These are phyloP conservation scores for Isaurus tuberculatus DNA, from an alignment of 92 coral and sea anemone genomes.

Conservation along the genomic window DNA sequence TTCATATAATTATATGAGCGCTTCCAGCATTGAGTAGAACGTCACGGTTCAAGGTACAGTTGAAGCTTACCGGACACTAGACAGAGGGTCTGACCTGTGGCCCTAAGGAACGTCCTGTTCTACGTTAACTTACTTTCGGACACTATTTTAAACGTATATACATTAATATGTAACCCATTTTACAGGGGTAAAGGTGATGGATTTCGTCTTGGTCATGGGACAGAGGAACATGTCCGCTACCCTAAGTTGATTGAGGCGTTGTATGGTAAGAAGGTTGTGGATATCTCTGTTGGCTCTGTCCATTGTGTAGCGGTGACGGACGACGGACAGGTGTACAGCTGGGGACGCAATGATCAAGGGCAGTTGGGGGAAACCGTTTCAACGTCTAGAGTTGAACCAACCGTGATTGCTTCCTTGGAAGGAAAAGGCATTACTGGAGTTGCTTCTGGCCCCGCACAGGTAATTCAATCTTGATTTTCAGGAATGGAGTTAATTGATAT, in stretches of 20 bases:
- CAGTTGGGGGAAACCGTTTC: constrained; percentile 91
- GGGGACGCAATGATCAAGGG: constrained; percentile 99
- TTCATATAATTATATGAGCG: no score
- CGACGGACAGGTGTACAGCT: constrained; percentile 92
- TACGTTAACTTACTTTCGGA: no score
- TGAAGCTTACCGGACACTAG: no score
- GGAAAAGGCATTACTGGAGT: constrained; percentile 83
- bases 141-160: no score
- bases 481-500: no score
- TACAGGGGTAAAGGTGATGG: constrained; percentile 99
- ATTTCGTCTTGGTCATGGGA: constrained; percentile 89
- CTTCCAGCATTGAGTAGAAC: no score
- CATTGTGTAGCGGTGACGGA: constrained; percentile 93
- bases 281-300: constrained; percentile 91
- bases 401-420: constrained; percentile 67
- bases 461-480: constrained; percentile 17
- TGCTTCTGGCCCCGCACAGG: constrained; percentile 99
- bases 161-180: not conserved
- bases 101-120: no score
- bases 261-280: constrained; percentile 82
- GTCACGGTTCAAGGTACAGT: no score
- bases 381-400: constrained; percentile 71
- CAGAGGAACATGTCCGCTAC: constrained; percentile 88
- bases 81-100: no score
- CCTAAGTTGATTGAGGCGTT: constrained; percentile 90